Evolutionary conservation across 2,113 vertebrate species (phyloP).

Genomic region (Lampris megalopsis): DNA sequence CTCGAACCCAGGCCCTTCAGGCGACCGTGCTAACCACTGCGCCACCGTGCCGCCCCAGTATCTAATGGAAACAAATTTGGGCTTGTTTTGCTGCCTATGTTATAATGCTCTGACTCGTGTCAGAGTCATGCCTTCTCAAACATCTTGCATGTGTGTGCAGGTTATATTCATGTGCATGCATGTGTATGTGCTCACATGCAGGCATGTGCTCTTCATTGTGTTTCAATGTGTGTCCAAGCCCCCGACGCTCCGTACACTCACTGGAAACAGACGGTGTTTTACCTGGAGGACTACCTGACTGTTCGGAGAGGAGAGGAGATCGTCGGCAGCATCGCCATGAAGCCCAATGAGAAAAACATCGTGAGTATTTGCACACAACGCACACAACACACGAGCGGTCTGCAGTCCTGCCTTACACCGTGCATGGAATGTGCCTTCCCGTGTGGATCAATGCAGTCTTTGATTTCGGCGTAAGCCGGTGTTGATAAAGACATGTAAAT

Average conservation of each 20-base stretch:
- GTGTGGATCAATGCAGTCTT: background rate
- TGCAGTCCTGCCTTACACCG: background rate
- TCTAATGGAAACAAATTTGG: too few relatives aligned
- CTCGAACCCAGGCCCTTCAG: too few relatives aligned
- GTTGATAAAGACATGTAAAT: background rate
- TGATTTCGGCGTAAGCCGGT: background rate
- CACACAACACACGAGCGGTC: background rate
- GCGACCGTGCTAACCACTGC: too few relatives aligned
- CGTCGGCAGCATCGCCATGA: slow-evolving; percentile 92
- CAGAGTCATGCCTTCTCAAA: background rate
- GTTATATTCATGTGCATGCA: background rate
- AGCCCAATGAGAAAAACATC: slow-evolving; percentile 95
- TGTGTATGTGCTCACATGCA: slow-evolving; percentile 9
- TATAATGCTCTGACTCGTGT: background rate
- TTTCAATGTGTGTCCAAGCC: slow-evolving; percentile 77
- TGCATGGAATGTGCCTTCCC: background rate
- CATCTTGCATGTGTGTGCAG: too few relatives aligned
- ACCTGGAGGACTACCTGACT: slow-evolving; percentile 96
- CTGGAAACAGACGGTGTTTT: slow-evolving; percentile 99
- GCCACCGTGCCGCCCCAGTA: too few relatives aligned
- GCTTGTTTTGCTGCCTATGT: background rate
- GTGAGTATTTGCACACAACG: slow-evolving; percentile 80
- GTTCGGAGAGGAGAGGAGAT: slow-evolving; percentile 95
- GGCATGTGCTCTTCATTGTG: slow-evolving; percentile 32
- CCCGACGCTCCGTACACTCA: slow-evolving; percentile 95